phyloP scores from a whole-genome alignment of 1,140 invertebrate genomes.

The Carposina sasakii region DNA sequence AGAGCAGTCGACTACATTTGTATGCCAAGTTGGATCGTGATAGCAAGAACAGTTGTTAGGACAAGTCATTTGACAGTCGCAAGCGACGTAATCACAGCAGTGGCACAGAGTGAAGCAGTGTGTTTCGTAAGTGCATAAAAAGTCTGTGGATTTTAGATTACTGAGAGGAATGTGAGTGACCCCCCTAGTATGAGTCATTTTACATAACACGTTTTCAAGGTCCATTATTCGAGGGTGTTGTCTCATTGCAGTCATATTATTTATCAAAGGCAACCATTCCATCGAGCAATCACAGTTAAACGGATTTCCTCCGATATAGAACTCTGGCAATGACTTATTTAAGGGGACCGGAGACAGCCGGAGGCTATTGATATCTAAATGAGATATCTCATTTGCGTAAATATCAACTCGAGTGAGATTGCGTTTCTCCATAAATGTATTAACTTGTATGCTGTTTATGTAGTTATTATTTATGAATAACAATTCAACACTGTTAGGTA shows the following conservation, averaged over 20 bases:
- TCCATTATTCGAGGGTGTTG: constrained; percentile 91
- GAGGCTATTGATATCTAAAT: constrained; percentile 86
- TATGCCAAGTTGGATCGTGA: constrained; percentile 93
- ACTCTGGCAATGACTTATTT: constrained; percentile 84
- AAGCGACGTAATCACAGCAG: constrained; percentile 95
- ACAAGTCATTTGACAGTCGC: constrained; percentile 96
- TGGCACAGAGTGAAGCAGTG: constrained; percentile 95
- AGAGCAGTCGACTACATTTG: constrained; percentile 93
- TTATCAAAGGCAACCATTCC: constrained; percentile 92
- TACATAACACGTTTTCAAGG: constrained; percentile 87
- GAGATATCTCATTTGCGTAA: constrained; percentile 89
- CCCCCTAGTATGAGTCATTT: constrained; percentile 83
- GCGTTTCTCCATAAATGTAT: constrained; percentile 88
- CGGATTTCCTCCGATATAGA: constrained; percentile 91
- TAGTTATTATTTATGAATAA: constrained; percentile 93
- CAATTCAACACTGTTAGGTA: constrained; percentile 90
- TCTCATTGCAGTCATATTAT: constrained; percentile 84
- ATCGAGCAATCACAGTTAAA: constrained; percentile 93
- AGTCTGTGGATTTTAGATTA: constrained; percentile 80
- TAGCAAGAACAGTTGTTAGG: constrained; percentile 93
- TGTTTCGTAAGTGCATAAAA: constrained; percentile 91
- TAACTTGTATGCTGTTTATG: constrained; percentile 84
- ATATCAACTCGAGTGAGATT: constrained; percentile 90
- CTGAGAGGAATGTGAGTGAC: constrained; percentile 79
- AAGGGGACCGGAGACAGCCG: constrained; percentile 80